Evolutionary conservation across 1,140 invertebrate genomes (phyloP).

Genomic region (Chymomyza costata): DNA sequence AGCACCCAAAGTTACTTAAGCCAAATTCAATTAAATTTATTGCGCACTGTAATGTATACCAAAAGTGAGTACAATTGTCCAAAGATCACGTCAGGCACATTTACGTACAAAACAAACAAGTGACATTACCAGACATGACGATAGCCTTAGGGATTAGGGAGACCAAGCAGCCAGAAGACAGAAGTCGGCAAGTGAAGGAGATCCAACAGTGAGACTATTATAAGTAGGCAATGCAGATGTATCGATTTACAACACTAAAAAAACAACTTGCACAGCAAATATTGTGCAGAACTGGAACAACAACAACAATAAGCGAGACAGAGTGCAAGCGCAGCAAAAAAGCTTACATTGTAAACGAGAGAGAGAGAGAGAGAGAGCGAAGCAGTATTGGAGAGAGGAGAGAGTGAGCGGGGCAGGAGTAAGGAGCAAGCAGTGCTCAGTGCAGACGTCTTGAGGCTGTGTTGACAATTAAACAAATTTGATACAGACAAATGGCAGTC

Average conservation of each 20-base stretch:
- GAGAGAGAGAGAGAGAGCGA: slow-evolving; percentile 43
- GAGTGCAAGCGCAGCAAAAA: slow-evolving; percentile 68
- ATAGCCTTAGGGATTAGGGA: slow-evolving; percentile 1
- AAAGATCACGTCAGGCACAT: no score
- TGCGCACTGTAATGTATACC: no score
- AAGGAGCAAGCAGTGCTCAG: no score
- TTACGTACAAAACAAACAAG: no score
- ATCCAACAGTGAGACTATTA: slow-evolving; percentile 15
- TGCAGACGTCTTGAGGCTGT: no score
- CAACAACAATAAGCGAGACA: slow-evolving; percentile 40
- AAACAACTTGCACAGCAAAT: slow-evolving; percentile 64
- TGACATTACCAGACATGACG: no score
- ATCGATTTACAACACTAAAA: slow-evolving; percentile 64
- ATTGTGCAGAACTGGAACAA: slow-evolving; percentile 51
- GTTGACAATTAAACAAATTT: slow-evolving; percentile 69
- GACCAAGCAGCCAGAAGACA: slow-evolving; percentile 18
- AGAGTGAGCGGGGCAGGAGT: slow-evolving; percentile 6
- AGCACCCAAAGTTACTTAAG: no score
- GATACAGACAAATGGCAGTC: slow-evolving; percentile 43
- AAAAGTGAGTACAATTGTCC: no score
- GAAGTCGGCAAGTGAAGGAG: slow-evolving; percentile 12
- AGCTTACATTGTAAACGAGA: slow-evolving; percentile 67
- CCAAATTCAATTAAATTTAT: no score
- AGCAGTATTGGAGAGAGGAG: not conserved
- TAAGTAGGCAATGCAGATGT: slow-evolving; percentile 63